Base-by-base conservation (phyloP, 2,797 vertebrate species). In the Notolabrus celidotus region DNA sequence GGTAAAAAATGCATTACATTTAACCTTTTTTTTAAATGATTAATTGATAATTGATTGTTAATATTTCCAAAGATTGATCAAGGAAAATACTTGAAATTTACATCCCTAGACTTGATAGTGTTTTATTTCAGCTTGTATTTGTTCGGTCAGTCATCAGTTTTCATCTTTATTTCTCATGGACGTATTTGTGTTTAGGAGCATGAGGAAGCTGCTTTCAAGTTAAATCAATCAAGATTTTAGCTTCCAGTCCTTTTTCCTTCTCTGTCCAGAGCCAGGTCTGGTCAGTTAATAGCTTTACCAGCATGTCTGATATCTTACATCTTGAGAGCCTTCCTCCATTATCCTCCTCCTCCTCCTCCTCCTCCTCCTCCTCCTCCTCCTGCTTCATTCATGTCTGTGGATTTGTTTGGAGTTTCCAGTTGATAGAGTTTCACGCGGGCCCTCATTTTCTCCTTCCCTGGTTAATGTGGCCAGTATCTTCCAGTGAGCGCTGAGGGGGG, bases 401-500 rank as follows among this genome's bases (percentile, higher is more conserved):
- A 75, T 74, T 85, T 85, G 69, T 87, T 86, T 82, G 65, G 68
- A 53, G 51, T 78, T 84, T 84, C 78, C 63, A 70, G 59, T 71
- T 80, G 87, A 87, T 75, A 84, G 83, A 64, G 68, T 82, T 88
- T 88, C 75, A 71, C 39, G 36, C 50, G 4, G 63, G 60, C 74
- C 68, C 79, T 84, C 57, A 46, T 84, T 86, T 84, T 73, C 76
- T 79, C 47, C 59, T 38, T 61, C 50, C 49, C 43, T 52, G 47
- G 49, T 83, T 67, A 73, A 75, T 74, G 57, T 80, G 64, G 59
- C 50, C 73, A 19, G 49, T 83, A 60, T 91, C 82, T 78, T 71
- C 71, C 16, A 43, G 46, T 17, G 59, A 77, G 69, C 53, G 65
- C 66, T 55, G 71, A 73, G 51, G 53, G 69, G 68, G 70, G 51